Base-by-base conservation (phyloP, 2,797 vertebrate genomes). In the Luscinia megarhynchos region DNA sequence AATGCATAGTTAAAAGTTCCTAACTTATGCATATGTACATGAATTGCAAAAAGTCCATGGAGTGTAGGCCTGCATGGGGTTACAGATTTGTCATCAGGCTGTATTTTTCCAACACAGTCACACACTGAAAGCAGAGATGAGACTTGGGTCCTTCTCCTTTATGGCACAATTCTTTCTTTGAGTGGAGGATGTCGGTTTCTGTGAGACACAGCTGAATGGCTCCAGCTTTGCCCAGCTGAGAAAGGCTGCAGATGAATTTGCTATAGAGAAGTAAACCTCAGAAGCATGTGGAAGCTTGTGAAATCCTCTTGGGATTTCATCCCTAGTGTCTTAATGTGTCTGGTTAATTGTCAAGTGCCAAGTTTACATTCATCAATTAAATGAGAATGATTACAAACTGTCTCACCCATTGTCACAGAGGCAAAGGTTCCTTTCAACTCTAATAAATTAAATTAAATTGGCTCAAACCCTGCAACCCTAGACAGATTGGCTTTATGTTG, bases 381-480 rank as follows among this genome's bases (percentile, higher is more conserved):
- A 91, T 87, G 73, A 91, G 79, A 95, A 95, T 93, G 92, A 94
- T 96, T 95, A 91, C 87, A 85, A 93, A 94, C 81, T 78, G 87
- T 93, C 87, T 95, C 66, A 92, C 73, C 73, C 87, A 73, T 94
- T 96, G 96, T 95, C 94, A 93, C 76, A 84, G 62, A 92, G 76
- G 92, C 87, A 91, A 92, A 95, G 92, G 91, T 91, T 96, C 82
- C 79, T 95, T 96, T 93, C 85, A 96, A 53, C 79, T 91, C 92
- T 91, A 88, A 95, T 79, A 91, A 95, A 94, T 97, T 96, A 96
- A 94, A 97, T 97, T 96, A 96, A 97, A 93, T 95, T 93, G 91
- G 69, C 89, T 97, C 89, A 91, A 93, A 81, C 81, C 78, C 89
- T 86, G 84, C 79, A 93, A 94, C 84, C 76, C 66, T 2, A 69